phyloP scores from a whole-genome alignment of 2,888 invertebrate genomes.

The Parnassius orleans region DNA sequence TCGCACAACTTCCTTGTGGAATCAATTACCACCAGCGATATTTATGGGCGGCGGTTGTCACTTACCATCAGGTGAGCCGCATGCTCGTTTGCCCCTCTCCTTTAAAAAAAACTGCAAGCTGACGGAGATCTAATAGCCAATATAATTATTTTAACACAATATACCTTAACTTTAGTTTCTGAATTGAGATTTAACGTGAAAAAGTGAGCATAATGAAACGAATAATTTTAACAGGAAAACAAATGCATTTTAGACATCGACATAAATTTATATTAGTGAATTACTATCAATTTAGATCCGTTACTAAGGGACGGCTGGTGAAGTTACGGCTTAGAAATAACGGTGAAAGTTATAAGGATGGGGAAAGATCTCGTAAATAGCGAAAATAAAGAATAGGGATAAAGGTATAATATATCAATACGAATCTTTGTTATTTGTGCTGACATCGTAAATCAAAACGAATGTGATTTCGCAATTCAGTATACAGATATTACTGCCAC shows the following conservation, averaged over 20 bases:
- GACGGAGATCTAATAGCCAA: too few relatives aligned
- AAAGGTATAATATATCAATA: constrained; percentile 81
- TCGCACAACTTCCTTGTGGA: too few relatives aligned
- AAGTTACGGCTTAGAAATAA: constrained; percentile 73
- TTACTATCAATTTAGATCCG: constrained; percentile 27
- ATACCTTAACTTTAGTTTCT: too few relatives aligned
- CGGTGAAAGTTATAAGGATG: constrained; percentile 76
- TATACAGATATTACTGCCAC: constrained; percentile 16
- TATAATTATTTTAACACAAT: too few relatives aligned
- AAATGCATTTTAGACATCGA: constrained; percentile 15
- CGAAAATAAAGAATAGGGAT: constrained; percentile 74
- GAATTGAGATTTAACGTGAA: too few relatives aligned
- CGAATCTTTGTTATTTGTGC: constrained; percentile 80
- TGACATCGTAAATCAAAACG: constrained; percentile 74
- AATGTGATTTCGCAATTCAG: constrained; percentile 48
- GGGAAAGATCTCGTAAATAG: constrained; percentile 76
- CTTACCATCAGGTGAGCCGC: too few relatives aligned
- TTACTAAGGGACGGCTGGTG: constrained; percentile 45
- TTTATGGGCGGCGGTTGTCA: too few relatives aligned
- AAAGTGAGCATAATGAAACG: background rate
- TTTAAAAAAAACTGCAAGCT: too few relatives aligned
- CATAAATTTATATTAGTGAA: constrained; percentile 26
- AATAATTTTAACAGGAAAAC: background rate
- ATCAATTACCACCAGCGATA: too few relatives aligned
- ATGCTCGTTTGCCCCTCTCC: too few relatives aligned